A percentile compares a stretch with the other conserved stretches of the same genome.
phyloP scores from a whole-genome alignment of 2,113 vertebrate genomes.

The Promerops cafer region DNA sequence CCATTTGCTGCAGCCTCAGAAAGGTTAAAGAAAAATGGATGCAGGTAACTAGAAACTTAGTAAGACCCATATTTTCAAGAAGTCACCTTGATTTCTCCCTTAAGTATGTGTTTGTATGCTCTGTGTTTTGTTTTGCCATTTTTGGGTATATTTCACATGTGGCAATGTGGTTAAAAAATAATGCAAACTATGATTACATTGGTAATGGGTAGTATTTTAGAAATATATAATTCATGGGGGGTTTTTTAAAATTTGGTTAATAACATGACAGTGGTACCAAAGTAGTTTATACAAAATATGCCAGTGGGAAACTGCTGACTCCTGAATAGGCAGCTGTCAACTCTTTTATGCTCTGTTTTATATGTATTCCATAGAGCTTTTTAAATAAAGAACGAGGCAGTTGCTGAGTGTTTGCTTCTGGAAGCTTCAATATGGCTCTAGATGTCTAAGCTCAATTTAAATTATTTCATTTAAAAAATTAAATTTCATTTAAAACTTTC shows the following conservation, averaged over 20 bases:
- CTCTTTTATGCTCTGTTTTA: not conserved
- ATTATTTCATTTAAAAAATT: not conserved
- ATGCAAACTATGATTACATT: not conserved
- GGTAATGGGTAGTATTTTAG: not conserved
- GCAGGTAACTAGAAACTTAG: not conserved
- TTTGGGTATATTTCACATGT: not conserved
- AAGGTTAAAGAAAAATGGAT: not conserved
- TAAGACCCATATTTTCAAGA: not conserved
- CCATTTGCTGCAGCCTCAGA: not conserved
- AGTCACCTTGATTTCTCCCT: not conserved
- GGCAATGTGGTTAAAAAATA: not conserved
- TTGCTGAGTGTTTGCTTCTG: not conserved
- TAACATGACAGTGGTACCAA: not conserved
- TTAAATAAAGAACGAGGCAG: not conserved
- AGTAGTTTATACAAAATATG: not conserved
- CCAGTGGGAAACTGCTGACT: not conserved
- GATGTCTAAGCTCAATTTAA: not conserved
- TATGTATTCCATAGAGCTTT: not conserved
- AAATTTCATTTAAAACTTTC: not conserved
- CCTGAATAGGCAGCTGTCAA: not conserved
- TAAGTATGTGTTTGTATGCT: not conserved
- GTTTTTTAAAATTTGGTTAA: not conserved
- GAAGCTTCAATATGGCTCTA: not conserved
- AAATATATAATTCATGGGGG: not conserved
- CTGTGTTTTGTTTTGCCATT: not conserved